Percentiles rank a stretch among this genome's conserved stretches.
These are phyloP conservation scores for Bombylius major DNA, from an alignment of 2,888 invertebrate genomes.

Conservation along the genomic window DNA sequence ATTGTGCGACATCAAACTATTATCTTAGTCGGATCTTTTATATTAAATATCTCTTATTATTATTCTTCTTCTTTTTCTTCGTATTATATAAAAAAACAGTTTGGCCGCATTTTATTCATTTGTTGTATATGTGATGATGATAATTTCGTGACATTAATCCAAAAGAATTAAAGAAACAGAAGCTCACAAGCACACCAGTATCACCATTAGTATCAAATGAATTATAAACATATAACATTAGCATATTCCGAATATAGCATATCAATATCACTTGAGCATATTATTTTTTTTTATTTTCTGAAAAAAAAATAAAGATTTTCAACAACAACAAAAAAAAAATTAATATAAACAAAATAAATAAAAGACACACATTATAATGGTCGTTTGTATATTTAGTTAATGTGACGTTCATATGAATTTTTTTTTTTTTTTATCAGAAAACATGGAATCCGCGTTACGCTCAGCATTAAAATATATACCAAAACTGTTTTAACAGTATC, in stretches of 20 bases:
- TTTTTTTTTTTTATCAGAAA: slow-evolving; percentile 9
- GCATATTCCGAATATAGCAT: too few species aligned
- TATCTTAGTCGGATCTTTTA: background rate
- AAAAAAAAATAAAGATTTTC: too few species aligned
- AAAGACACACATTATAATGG: background rate
- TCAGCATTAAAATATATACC: background rate
- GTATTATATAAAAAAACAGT: too few species aligned
- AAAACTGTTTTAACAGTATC: background rate
- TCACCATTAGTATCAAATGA: too few species aligned
- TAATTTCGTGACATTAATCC: slow-evolving; percentile 27
- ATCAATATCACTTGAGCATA: too few species aligned
- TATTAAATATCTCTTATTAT: background rate
- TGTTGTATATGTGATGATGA: slow-evolving; percentile 15
- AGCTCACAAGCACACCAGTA: too few species aligned
- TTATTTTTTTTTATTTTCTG: too few species aligned
- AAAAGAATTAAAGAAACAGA: background rate
- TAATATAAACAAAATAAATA: background rate
- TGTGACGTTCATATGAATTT: slow-evolving; percentile 5
- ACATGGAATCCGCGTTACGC: slow-evolving; percentile 11
- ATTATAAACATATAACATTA: too few species aligned
- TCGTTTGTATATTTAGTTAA: slow-evolving; percentile 3
- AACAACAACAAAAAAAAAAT: background rate
- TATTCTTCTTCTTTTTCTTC: too few species aligned
- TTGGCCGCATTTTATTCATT: too few species aligned
- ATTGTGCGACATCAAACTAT: background rate